Evolutionary conservation across 1,140 invertebrate genomes (phyloP), one percentile per base, ranked within the genome.

Genomic region (Pachypeltis micranthus): DNA sequence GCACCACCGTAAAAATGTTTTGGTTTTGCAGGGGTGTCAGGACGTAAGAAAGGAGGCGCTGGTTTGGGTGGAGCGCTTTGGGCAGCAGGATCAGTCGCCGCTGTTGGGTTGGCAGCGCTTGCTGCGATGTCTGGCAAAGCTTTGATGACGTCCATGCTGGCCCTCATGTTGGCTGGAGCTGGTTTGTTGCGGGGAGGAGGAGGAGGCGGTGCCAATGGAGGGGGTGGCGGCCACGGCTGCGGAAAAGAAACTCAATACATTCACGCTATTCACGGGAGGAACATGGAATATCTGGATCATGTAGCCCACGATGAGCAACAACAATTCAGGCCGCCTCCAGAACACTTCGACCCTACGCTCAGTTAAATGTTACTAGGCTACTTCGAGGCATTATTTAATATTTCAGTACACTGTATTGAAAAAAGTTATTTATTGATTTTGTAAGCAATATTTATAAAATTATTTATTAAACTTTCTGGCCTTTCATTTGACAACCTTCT

Each of bases 91-190:
- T 88, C 85, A 1, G 70, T 90, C 0, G 83, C 86, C 68, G 85
- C 86, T 0, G 69, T 89, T 14, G 87, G 81, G 2, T 76, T 90
- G 47, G 85, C 85, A 10, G 85, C 81, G 0, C 70, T 90, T 2
- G 87, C 87, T 0, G 74, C 87, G 51, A 74, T 89, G 1, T 87
- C 87, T 2, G 87, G 87, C 23, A 90, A 90, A 73, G 87, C 87
- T 1, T 70, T 90, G 14, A 87, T 90, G 85, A 87, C 86, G 0
- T 86, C 84, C 16, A 69, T 90, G 44, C 84, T 90, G 80, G 85
- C 87, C 0, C 73, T 90, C 0, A 82, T 88, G 70, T 73, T 90
- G 0, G 86, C 87, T 0, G 85, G 55, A 28, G 55, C 55, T 68
- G 72, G 74, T 51, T 71, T 28, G 21, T 14, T 57, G 55, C 12